Conservation (phyloP, 1,140 invertebrate species). For the Trichonephila clavata region DNA sequence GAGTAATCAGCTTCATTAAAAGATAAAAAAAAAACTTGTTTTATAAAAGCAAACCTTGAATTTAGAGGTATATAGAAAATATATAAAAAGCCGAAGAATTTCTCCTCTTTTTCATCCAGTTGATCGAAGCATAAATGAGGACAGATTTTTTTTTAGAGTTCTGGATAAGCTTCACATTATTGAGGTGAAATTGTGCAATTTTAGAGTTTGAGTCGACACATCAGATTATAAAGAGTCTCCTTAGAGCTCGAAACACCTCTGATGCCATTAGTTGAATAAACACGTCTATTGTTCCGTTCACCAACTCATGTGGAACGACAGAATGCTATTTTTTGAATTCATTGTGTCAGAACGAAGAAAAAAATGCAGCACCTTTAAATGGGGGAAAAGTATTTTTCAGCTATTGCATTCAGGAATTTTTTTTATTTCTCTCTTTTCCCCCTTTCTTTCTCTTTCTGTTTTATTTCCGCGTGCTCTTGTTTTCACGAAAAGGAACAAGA, state of each 20-base stretch:
- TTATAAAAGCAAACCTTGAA: too few species aligned
- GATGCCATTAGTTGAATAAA: constrained; percentile 63
- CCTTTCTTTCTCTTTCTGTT: not conserved
- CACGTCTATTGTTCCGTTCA: constrained; percentile 45
- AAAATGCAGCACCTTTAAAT: constrained; percentile 22
- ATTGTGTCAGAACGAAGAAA: constrained; percentile 16
- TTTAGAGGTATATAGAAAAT: not conserved
- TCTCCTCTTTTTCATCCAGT: not conserved
- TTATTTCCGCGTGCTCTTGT: constrained; percentile 20
- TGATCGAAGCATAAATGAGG: not conserved
- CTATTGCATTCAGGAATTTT: constrained; percentile 11
- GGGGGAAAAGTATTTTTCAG: constrained; percentile 4
- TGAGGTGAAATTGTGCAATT: constrained; percentile 41
- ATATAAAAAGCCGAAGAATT: not conserved
- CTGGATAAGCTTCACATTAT: constrained; percentile 15
- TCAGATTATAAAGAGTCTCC: constrained; percentile 21
- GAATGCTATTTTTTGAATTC: constrained; percentile 38
- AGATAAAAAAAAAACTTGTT: too few species aligned
- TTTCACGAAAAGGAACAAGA: not conserved
- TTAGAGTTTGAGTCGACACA: not conserved
- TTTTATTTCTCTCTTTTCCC: not conserved
- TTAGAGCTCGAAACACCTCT: not conserved
- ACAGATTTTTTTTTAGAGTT: not conserved
- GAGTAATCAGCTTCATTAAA: too few species aligned
- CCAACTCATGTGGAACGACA: constrained; percentile 36